These are phyloP conservation scores for Aphelocoma californica DNA, from an alignment of 2,797 vertebrate species.

Conservation along the genomic window DNA sequence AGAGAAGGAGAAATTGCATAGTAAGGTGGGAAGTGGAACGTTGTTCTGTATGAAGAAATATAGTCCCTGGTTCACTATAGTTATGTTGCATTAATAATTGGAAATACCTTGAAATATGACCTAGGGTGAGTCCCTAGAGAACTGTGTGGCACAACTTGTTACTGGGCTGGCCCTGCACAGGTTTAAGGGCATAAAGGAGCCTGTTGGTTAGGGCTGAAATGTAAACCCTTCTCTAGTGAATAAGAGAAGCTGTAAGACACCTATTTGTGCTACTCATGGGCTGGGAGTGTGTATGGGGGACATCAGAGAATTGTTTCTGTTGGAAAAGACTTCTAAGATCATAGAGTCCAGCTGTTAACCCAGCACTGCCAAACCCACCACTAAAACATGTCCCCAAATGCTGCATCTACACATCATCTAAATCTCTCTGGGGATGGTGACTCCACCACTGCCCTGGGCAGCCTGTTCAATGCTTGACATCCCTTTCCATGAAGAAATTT, in stretches of 20 bases:
- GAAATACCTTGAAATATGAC: background rate
- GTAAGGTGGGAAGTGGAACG: background rate
- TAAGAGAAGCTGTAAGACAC: too few relatives aligned
- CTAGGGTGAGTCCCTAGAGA: background rate
- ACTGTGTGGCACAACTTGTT: background rate
- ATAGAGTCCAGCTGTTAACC: background rate
- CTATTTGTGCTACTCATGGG: rapidly evolving
- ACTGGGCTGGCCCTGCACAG: background rate
- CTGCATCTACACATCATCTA: background rate
- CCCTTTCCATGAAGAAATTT: background rate
- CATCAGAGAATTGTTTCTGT: background rate
- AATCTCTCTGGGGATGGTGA: background rate
- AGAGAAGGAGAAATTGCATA: background rate
- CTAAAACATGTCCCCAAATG: background rate
- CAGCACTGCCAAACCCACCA: background rate
- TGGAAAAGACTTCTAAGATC: background rate
- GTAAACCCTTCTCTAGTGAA: background rate
- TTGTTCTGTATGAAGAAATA: background rate
- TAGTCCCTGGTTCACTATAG: background rate
- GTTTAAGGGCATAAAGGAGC: background rate
- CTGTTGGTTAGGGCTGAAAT: background rate
- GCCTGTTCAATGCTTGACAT: background rate
- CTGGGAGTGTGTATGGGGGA: background rate
- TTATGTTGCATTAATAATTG: background rate
- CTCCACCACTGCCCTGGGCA: background rate